Evolutionary conservation across 2,888 invertebrate species (phyloP).

Genomic region (Nyleta sp.): DNA sequence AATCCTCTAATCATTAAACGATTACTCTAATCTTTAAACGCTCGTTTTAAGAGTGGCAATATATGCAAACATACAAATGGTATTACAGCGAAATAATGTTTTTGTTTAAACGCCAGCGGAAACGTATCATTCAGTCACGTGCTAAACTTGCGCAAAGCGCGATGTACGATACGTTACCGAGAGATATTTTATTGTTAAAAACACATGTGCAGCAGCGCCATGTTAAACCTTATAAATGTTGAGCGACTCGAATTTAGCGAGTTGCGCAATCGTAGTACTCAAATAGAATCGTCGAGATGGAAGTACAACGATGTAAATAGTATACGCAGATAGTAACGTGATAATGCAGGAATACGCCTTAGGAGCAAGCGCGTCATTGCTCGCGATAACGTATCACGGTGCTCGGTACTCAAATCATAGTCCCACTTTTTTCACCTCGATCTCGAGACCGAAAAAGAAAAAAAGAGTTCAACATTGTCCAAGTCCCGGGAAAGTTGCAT

Average conservation of each 20-base stretch:
- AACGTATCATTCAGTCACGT: neutral
- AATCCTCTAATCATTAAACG: no score
- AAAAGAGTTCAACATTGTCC: no score
- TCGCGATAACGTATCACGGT: constrained; percentile 38
- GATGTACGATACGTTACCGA: neutral
- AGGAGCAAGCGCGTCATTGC: constrained; percentile 33
- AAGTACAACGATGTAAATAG: constrained; percentile 55
- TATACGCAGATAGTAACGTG: constrained; percentile 41
- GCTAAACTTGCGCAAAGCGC: neutral
- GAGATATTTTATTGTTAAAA: constrained; percentile 15
- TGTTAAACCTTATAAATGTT: constrained; percentile 38
- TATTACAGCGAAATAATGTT: no score
- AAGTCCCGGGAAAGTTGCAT: no score
- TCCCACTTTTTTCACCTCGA: constrained; percentile 3
- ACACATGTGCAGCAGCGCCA: constrained; percentile 1
- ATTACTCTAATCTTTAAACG: no score
- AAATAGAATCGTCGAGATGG: constrained; percentile 47
- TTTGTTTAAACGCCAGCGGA: neutral
- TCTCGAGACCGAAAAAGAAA: neutral
- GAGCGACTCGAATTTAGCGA: constrained; percentile 40
- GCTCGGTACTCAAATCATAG: constrained; percentile 25
- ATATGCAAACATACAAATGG: no score
- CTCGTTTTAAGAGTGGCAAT: no score
- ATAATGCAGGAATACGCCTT: constrained; percentile 48
- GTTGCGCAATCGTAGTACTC: constrained; percentile 42